These are phyloP conservation scores for Sciurus vulgaris DNA, from an alignment of 2,797 vertebrate genomes.

Conservation along the genomic window DNA sequence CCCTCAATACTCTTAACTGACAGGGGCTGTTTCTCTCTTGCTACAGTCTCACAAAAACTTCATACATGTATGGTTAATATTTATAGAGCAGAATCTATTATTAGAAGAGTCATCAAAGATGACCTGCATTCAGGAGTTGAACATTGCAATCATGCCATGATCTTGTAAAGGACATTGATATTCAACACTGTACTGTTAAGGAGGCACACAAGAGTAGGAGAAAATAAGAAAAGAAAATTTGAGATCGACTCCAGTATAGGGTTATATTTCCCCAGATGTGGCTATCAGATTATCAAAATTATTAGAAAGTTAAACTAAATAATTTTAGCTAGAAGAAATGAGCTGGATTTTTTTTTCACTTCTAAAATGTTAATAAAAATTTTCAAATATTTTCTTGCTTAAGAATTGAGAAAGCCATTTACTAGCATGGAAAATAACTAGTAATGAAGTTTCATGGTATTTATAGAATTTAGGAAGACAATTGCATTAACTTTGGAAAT, in stretches of 20 bases:
- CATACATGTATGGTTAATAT: neutral
- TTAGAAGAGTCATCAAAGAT: neutral
- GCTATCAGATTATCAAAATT: neutral
- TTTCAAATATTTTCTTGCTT: neutral
- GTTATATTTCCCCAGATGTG: neutral
- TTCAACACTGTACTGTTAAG: neutral
- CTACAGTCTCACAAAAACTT: neutral
- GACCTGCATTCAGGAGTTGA: neutral
- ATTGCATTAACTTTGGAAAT: neutral
- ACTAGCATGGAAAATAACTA: neutral
- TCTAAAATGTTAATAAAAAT: slow-evolving; percentile 47
- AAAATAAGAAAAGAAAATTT: neutral
- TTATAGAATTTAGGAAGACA: slow-evolving; percentile 8
- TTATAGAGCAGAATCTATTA: neutral
- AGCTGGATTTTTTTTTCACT: neutral
- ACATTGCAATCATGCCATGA: neutral
- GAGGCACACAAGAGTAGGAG: neutral
- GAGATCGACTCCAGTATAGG: neutral
- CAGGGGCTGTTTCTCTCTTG: neutral
- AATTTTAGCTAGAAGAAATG: neutral
- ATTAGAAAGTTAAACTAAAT: slow-evolving; percentile 19
- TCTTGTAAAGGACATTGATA: neutral
- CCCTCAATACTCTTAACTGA: neutral
- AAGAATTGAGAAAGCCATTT: neutral
- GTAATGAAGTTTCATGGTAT: neutral